Conservation (phyloP, 2,888 invertebrate genomes). For the Priocnemis perturbator region DNA sequence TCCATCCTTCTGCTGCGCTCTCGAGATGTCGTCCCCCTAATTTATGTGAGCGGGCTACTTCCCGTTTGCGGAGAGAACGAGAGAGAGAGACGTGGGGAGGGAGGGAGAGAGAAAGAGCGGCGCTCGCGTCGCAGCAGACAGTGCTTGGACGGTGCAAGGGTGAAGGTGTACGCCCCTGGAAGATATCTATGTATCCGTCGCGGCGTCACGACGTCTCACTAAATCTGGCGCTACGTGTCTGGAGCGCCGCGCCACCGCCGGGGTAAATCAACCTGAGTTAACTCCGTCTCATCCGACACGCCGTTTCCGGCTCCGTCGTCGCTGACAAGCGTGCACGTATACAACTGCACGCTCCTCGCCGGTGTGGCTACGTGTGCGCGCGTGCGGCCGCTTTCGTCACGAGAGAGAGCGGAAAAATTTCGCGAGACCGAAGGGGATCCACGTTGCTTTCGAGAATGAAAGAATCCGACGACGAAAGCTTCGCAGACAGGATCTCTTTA, state of each 20-base stretch:
- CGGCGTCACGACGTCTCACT: slow-evolving; percentile 73
- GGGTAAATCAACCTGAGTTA: slow-evolving; percentile 73
- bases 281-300: slow-evolving; percentile 71
- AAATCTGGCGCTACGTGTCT: slow-evolving; percentile 74
- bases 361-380: slow-evolving; percentile 5
- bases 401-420: slow-evolving; percentile 20
- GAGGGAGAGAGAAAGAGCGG: slow-evolving; percentile 33
- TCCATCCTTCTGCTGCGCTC: slow-evolving; percentile 47
- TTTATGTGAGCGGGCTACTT: slow-evolving; percentile 70
- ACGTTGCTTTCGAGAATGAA: slow-evolving; percentile 25
- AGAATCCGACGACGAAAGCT: slow-evolving; percentile 27
- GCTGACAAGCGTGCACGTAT: slow-evolving; percentile 55
- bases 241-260: slow-evolving; percentile 60
- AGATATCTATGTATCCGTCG: slow-evolving; percentile 74
- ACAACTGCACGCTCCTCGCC: slow-evolving; percentile 16
- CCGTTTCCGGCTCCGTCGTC: slow-evolving; percentile 66
- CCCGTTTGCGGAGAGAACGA: slow-evolving; percentile 60
- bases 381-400: slow-evolving; percentile 12
- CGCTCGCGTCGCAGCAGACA: slow-evolving; percentile 61
- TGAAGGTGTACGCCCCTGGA: slow-evolving; percentile 68
- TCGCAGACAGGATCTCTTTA: slow-evolving; percentile 31
- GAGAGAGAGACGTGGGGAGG: slow-evolving; percentile 16
- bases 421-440: slow-evolving; percentile 26
- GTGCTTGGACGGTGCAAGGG: slow-evolving; percentile 58
- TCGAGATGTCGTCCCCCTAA: slow-evolving; percentile 66